Conservation (phyloP, 2,888 invertebrate species). For the Tenthredo mesomela region DNA sequence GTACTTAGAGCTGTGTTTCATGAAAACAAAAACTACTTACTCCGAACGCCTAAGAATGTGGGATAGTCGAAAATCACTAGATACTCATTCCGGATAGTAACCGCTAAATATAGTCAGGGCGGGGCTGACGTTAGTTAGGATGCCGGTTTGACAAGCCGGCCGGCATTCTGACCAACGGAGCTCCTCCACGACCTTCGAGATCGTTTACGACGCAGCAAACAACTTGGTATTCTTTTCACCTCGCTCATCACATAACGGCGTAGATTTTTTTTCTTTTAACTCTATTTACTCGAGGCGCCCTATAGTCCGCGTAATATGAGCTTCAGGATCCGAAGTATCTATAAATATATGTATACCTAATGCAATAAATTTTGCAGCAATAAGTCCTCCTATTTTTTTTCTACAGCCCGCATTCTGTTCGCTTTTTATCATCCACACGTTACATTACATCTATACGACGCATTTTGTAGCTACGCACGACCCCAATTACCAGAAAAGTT, state of each 20-base stretch:
- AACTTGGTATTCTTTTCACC: constrained; percentile 7
- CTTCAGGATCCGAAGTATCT: not conserved
- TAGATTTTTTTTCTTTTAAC: not conserved
- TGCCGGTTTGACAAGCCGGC: constrained; percentile 59
- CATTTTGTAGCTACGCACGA: not conserved
- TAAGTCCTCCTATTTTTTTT: constrained; percentile 26
- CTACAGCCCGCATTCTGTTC: constrained; percentile 27
- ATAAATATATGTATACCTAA: not conserved
- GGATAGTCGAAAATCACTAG: constrained; percentile 40
- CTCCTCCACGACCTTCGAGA: not conserved
- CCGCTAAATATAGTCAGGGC: constrained; percentile 60
- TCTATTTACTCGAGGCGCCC: not conserved
- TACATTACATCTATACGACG: not conserved
- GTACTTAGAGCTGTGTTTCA: not conserved
- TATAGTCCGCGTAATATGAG: not conserved
- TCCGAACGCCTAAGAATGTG: not conserved
- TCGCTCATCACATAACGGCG: not conserved
- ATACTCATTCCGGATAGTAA: constrained; percentile 53
- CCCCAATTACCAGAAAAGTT: constrained; percentile 2
- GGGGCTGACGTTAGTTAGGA: constrained; percentile 57
- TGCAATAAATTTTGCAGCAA: not conserved
- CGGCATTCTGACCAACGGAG: constrained; percentile 51
- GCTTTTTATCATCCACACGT: not conserved
- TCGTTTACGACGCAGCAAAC: constrained; percentile 21
- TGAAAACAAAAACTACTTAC: not conserved